Conservation (phyloP, 2,113 vertebrate genomes). For the Himantopus leucocephalus region DNA sequence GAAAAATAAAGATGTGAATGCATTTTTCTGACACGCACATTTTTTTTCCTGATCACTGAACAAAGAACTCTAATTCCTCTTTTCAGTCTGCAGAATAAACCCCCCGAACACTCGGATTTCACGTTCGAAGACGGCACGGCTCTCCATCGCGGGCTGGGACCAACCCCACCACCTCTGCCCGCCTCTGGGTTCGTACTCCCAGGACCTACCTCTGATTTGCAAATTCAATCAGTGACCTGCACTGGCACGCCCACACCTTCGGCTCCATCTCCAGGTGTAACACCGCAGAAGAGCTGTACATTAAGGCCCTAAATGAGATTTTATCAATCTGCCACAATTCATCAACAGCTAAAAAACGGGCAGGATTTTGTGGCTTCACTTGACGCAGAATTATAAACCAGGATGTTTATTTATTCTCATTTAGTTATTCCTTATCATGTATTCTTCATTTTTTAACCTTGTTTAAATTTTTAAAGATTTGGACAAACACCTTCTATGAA, state of each 20-base stretch:
- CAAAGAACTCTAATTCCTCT: slow-evolving; percentile 33
- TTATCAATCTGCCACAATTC: background rate
- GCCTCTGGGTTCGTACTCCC: background rate
- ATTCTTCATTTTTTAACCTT: background rate
- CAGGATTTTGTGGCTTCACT: background rate
- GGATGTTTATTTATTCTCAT: background rate
- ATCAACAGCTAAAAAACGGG: background rate
- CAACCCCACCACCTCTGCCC: background rate
- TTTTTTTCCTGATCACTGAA: background rate
- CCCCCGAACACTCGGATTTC: background rate
- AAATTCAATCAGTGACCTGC: background rate
- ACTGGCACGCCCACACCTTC: background rate
- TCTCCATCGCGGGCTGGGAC: background rate
- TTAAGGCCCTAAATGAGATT: background rate
- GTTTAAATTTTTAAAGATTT: background rate
- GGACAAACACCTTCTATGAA: background rate
- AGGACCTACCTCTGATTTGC: background rate
- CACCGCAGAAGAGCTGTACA: background rate
- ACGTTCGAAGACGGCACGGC: background rate
- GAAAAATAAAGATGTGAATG: slow-evolving; percentile 41
- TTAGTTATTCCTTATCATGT: background rate
- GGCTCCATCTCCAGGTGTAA: background rate
- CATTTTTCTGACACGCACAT: background rate
- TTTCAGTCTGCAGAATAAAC: background rate
- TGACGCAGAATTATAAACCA: rapidly evolving